These are phyloP conservation scores for Torymus aiolomorphi DNA, from an alignment of 2,888 invertebrate species.

Conservation along the genomic window DNA sequence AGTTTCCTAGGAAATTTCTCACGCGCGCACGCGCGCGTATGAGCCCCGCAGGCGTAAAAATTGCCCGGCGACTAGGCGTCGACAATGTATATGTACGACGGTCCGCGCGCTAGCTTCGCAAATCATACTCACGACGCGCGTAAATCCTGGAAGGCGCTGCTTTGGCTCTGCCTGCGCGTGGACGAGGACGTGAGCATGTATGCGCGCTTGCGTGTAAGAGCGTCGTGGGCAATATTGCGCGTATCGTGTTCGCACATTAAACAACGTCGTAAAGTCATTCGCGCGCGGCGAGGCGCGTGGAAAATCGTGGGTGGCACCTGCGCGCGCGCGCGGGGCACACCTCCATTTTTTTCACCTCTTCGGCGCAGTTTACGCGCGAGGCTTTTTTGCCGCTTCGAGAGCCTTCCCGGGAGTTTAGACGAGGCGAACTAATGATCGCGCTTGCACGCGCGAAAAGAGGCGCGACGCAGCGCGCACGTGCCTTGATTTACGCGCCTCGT, in stretches of 20 bases:
- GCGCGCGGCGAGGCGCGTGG: not conserved
- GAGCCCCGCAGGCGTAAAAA: not conserved
- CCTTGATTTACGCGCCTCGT: slow-evolving; percentile 34
- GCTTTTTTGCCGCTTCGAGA: too few relatives aligned
- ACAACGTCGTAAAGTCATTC: slow-evolving; percentile 38
- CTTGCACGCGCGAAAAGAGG: not conserved
- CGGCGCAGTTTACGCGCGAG: not conserved
- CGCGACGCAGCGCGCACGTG: not conserved
- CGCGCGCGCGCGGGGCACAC: not conserved
- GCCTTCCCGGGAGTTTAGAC: too few relatives aligned
- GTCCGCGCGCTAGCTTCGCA: slow-evolving; percentile 6
- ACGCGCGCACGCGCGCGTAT: not conserved
- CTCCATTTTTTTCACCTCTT: not conserved
- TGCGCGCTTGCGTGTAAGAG: not conserved
- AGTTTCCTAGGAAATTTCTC: slow-evolving; percentile 21
- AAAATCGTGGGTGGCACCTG: slow-evolving; percentile 41
- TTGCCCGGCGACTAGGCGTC: not conserved
- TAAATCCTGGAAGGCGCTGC: slow-evolving; percentile 28
- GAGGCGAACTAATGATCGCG: slow-evolving; percentile 25
- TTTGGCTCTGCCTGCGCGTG: too few relatives aligned
- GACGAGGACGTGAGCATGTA: not conserved
- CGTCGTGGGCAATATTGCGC: not conserved
- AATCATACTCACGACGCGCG: slow-evolving; percentile 39
- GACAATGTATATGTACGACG: slow-evolving; percentile 13
- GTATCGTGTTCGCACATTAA: slow-evolving; percentile 43